These are phyloP conservation scores for Bubalus kerabau DNA, from an alignment of 2,113 vertebrate genomes.

Conservation along the genomic window DNA sequence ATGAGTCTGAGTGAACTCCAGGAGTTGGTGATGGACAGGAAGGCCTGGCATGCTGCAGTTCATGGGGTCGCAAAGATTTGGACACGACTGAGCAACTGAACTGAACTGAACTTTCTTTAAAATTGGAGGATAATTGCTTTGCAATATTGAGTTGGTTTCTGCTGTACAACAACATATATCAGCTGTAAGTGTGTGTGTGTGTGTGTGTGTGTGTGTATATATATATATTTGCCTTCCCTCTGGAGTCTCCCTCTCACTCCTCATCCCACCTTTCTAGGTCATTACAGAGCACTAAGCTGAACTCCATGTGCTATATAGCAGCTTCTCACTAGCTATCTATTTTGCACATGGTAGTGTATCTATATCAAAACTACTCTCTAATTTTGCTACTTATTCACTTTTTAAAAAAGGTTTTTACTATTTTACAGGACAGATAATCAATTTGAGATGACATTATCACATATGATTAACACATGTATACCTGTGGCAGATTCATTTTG, in stretches of 20 bases:
- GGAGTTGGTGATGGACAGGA: too few species aligned
- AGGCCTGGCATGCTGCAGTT: too few species aligned
- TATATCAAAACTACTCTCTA: background rate
- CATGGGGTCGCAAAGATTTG: too few species aligned
- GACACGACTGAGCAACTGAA: too few species aligned
- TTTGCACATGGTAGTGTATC: background rate
- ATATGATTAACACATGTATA: too few species aligned
- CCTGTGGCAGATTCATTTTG: too few species aligned
- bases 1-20: fast-evolving
- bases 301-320: background rate
- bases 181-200: background rate
- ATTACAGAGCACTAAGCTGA: background rate
- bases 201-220: background rate
- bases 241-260: background rate
- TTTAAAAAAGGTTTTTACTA: background rate
- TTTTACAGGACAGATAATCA: background rate
- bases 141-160: background rate
- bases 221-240: background rate
- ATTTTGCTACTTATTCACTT: background rate
- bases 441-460: background rate
- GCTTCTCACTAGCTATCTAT: background rate
- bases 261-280: background rate
- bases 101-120: background rate
- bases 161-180: background rate
- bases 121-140: background rate